Percentiles rank a stretch among this genome's conserved stretches.
Conservation (phyloP, 1,140 invertebrate species). For the Limonius californicus region DNA sequence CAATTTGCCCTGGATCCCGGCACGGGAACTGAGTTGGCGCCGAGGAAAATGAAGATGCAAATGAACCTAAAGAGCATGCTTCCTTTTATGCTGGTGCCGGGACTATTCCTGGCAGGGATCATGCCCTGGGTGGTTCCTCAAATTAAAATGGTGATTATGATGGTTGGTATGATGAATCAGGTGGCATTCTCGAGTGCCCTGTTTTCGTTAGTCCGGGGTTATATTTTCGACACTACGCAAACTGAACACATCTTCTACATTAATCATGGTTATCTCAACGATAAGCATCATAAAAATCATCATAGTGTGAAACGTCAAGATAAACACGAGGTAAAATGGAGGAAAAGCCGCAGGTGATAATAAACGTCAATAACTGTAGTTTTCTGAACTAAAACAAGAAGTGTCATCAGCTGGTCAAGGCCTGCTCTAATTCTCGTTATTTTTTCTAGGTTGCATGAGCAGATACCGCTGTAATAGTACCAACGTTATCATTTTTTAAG, state of each 20-base stretch:
- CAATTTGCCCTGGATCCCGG: too few relatives aligned
- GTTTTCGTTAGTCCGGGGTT: constrained; percentile 38
- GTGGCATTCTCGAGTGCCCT: constrained; percentile 41
- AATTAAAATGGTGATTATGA: constrained; percentile 40
- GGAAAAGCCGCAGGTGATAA: too few relatives aligned
- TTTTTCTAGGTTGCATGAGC: too few relatives aligned
- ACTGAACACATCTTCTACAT: constrained; percentile 43
- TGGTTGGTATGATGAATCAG: constrained; percentile 42
- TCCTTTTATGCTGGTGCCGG: constrained; percentile 37
- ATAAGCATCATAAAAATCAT: neutral
- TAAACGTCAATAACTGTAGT: too few relatives aligned
- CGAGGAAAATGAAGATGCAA: constrained; percentile 27
- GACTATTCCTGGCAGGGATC: constrained; percentile 39
- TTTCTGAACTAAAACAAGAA: too few relatives aligned
- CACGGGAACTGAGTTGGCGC: too few relatives aligned
- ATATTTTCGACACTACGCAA: constrained; percentile 40
- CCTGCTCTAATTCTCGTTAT: too few relatives aligned
- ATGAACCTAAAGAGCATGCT: neutral
- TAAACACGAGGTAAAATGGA: too few relatives aligned
- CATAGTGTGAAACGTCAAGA: too few relatives aligned
- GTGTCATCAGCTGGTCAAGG: too few relatives aligned
- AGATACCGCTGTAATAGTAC: too few relatives aligned
- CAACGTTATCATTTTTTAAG: too few relatives aligned
- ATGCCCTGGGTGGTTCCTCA: constrained; percentile 43
- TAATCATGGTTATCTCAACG: constrained; percentile 40